These are phyloP conservation scores for Microctenopoma steveboyesi DNA, from an alignment of 2,797 vertebrate species.

Conservation along the genomic window DNA sequence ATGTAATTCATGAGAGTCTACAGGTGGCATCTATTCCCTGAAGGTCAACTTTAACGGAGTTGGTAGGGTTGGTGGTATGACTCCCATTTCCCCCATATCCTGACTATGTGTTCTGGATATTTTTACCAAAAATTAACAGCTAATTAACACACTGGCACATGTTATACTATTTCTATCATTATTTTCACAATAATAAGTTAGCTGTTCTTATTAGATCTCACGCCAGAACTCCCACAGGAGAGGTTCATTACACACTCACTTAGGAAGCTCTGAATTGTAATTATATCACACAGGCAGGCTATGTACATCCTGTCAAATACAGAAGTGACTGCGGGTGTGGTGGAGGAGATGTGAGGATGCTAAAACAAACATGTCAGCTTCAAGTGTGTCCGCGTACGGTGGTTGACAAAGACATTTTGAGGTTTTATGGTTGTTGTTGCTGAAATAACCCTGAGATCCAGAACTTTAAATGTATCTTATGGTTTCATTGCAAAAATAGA, in stretches of 20 bases:
- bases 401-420: constrained; percentile 35
- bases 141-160: constrained; percentile 15
- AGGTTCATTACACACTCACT: constrained; percentile 40
- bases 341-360: not conserved
- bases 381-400: constrained; percentile 9
- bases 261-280: constrained; percentile 35
- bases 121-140: not conserved
- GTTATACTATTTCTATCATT: constrained; percentile 19
- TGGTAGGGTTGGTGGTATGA: too few species aligned
- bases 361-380: constrained; percentile 36
- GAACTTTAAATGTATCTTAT: too few species aligned
- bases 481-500: too few species aligned
- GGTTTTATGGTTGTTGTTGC: constrained; percentile 8
- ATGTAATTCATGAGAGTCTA: too few species aligned
- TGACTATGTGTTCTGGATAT: not conserved
- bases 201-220: constrained; percentile 22
- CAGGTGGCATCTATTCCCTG: too few species aligned
- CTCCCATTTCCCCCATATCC: too few species aligned
- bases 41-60: too few species aligned
- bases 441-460: too few species aligned
- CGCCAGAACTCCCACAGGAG: not conserved
- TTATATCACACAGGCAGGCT: constrained; percentile 34
- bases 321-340: not conserved
- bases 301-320: constrained; percentile 42
- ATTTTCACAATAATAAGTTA: constrained; percentile 29